Conservation (phyloP, 2,113 vertebrate genomes). For the Casuarius casuarius region DNA sequence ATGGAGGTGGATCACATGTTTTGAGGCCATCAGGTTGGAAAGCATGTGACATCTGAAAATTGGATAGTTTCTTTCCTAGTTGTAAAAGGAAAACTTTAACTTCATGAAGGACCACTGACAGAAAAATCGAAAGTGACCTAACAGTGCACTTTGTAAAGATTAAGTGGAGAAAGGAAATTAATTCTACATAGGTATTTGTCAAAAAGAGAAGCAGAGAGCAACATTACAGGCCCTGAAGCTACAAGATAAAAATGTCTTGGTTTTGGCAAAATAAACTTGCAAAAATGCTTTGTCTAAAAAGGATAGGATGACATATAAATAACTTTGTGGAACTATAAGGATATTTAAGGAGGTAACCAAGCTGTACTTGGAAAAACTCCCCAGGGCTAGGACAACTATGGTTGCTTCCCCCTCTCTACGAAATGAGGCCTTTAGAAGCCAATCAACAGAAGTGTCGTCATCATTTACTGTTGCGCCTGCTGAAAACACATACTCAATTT, state of each 20-base stretch:
- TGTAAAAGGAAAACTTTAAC: neutral
- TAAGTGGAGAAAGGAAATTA: neutral
- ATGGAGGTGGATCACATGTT: neutral
- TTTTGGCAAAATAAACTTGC: neutral
- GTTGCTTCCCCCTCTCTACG: neutral
- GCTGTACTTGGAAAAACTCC: neutral
- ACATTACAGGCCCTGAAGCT: neutral
- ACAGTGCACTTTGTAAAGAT: neutral
- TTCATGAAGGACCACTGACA: neutral
- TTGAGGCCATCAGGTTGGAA: neutral
- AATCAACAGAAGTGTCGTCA: neutral
- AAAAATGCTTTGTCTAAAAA: neutral
- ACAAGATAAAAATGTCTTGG: neutral
- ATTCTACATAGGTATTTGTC: neutral
- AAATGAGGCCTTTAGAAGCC: neutral
- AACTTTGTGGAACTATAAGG: neutral
- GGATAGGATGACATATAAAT: neutral
- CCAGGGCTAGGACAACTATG: neutral
- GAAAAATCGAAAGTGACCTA: neutral
- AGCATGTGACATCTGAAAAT: neutral
- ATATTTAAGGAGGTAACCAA: neutral
- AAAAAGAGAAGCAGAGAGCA: neutral
- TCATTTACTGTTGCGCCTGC: neutral
- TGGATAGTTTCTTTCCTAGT: neutral
- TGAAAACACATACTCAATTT: conserved; percentile 30